These are phyloP conservation scores for Pungitius pungitius DNA, from an alignment of 2,113 vertebrate species.

Conservation along the genomic window DNA sequence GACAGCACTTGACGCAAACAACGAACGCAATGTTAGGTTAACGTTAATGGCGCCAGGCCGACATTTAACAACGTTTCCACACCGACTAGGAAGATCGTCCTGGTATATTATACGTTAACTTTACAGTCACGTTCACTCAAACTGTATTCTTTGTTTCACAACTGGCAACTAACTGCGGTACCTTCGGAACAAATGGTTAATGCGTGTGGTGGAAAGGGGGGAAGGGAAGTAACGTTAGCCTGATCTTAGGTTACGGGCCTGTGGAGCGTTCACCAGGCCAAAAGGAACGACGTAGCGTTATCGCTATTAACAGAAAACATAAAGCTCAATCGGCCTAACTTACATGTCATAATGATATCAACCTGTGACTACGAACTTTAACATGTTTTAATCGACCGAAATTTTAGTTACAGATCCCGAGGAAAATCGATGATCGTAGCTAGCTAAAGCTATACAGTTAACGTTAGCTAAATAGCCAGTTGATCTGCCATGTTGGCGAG, in stretches of 20 bases:
- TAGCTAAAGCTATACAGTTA: neutral
- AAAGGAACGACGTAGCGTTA: neutral
- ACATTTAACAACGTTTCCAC: neutral
- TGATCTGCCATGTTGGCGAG: conserved; percentile 33
- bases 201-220: neutral
- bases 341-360: accelerated
- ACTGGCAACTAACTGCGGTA: neutral
- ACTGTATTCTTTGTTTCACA: neutral
- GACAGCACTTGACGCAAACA: neutral
- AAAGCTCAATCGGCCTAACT: accelerated
- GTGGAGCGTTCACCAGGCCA: neutral
- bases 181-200: no score
- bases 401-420: no score
- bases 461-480: neutral
- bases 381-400: neutral
- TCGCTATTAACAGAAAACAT: neutral
- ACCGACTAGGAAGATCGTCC: neutral
- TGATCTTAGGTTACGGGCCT: neutral
- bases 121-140: neutral
- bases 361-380: accelerated
- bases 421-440: neutral
- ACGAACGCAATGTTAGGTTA: no score
- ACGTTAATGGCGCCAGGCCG: no score
- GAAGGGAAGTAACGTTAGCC: neutral
- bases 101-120: neutral